These are phyloP conservation scores for Clinocottus analis DNA, from an alignment of 2,113 vertebrate species.

Conservation along the genomic window DNA sequence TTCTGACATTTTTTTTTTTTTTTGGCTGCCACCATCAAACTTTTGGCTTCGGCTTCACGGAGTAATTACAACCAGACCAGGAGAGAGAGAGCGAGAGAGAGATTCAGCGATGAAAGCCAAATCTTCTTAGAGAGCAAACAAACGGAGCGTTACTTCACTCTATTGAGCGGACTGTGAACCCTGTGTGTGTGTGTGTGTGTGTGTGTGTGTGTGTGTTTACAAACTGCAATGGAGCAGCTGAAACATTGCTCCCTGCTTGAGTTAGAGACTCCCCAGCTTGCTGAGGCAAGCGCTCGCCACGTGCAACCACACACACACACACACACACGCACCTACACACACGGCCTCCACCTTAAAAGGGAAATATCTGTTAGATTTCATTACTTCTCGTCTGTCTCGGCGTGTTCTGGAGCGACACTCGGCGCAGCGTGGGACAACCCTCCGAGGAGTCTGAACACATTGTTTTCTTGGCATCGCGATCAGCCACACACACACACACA, in stretches of 20 bases:
- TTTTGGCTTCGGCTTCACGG: slow-evolving; percentile 36
- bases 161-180: not conserved
- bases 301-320: slow-evolving; percentile 29
- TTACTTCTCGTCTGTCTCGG: slow-evolving; percentile 31
- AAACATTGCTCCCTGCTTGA: slow-evolving; percentile 27
- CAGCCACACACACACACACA: slow-evolving; percentile 46
- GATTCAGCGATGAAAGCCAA: slow-evolving; percentile 36
- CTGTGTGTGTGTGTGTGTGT: slow-evolving; percentile 7
- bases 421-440: slow-evolving; percentile 45
- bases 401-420: slow-evolving; percentile 37
- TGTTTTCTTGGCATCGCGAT: slow-evolving; percentile 69
- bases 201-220: slow-evolving; percentile 21
- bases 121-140: slow-evolving; percentile 65
- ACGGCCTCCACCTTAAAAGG: slow-evolving; percentile 62
- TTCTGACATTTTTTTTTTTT: slow-evolving; percentile 32
- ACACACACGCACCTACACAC: slow-evolving; percentile 16
- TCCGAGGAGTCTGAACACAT: slow-evolving; percentile 67
- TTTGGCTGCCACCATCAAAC: slow-evolving; percentile 45
- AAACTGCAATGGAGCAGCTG: slow-evolving; percentile 29
- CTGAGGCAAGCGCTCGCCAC: slow-evolving; percentile 49
- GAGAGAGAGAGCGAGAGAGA: slow-evolving; percentile 13
- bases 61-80: slow-evolving; percentile 61
- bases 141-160: slow-evolving; percentile 38
- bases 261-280: slow-evolving; percentile 61
- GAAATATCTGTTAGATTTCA: slow-evolving; percentile 60